phyloP scores from a whole-genome alignment of 2,888 invertebrate genomes.

The Synergus laeviventris region DNA sequence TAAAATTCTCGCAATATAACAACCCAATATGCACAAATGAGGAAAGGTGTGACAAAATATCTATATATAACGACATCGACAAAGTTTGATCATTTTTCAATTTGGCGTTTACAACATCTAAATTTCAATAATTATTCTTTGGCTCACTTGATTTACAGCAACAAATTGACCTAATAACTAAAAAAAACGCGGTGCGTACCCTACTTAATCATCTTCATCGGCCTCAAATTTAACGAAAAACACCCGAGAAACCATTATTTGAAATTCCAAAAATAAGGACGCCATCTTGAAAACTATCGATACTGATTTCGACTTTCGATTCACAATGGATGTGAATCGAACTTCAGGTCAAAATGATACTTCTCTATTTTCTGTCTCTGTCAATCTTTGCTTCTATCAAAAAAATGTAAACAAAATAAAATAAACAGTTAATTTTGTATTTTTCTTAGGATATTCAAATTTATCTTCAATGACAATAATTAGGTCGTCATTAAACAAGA shows the following conservation, averaged over 20 bases:
- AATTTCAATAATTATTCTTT: neutral
- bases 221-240: too few relatives aligned
- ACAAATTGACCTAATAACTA: neutral
- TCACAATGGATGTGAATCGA: too few relatives aligned
- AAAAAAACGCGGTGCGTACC: neutral
- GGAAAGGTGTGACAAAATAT: neutral
- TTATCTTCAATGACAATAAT: neutral
- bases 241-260: neutral
- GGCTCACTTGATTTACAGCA: neutral
- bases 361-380: too few relatives aligned
- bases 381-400: too few relatives aligned
- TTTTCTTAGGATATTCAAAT: neutral
- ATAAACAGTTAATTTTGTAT: neutral
- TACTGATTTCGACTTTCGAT: neutral
- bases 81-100: neutral
- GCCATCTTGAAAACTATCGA: conserved; percentile 12
- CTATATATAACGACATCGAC: neutral
- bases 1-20: neutral
- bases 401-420: conserved; percentile 13
- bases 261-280: neutral
- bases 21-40: neutral
- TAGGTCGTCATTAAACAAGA: neutral
- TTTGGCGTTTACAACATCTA: neutral
- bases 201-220: neutral
- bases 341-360: neutral